Conservation (phyloP, 2,113 vertebrate species). For the Lamprologus speciosus region DNA sequence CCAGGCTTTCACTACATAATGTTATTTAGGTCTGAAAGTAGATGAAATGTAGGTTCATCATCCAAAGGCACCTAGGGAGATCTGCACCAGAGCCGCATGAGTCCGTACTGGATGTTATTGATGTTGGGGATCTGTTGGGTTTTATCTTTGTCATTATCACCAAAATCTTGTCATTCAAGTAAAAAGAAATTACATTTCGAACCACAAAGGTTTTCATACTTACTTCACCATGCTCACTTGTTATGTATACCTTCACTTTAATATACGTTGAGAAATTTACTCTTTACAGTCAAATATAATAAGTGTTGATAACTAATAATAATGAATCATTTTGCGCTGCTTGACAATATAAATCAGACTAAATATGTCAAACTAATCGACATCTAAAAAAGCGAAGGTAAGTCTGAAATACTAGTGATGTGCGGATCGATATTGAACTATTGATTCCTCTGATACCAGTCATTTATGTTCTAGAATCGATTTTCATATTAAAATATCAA, state of each 20-base stretch:
- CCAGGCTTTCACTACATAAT: not conserved
- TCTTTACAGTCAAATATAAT: not conserved
- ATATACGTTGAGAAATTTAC: fast-evolving
- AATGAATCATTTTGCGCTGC: not conserved
- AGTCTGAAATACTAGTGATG: not conserved
- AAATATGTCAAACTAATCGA: not conserved
- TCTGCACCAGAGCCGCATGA: not conserved
- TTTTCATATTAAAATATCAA: not conserved
- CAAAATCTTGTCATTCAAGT: not conserved
- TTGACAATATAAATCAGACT: not conserved
- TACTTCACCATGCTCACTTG: not conserved
- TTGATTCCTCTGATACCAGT: not conserved
- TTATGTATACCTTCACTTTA: not conserved
- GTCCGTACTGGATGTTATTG: not conserved
- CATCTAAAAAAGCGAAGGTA: not conserved
- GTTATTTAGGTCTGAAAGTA: not conserved
- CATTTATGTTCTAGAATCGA: not conserved
- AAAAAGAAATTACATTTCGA: not conserved
- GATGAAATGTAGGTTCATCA: not conserved
- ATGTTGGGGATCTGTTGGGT: not conserved
- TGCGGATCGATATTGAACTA: fast-evolving
- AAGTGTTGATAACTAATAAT: not conserved
- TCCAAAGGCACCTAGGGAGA: not conserved
- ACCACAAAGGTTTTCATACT: not conserved
- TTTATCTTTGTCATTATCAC: not conserved